Percentiles rank a stretch among this genome's conserved stretches.
Conservation (phyloP, 1,140 invertebrate species). For the Ceratoteleas bidentatus region DNA sequence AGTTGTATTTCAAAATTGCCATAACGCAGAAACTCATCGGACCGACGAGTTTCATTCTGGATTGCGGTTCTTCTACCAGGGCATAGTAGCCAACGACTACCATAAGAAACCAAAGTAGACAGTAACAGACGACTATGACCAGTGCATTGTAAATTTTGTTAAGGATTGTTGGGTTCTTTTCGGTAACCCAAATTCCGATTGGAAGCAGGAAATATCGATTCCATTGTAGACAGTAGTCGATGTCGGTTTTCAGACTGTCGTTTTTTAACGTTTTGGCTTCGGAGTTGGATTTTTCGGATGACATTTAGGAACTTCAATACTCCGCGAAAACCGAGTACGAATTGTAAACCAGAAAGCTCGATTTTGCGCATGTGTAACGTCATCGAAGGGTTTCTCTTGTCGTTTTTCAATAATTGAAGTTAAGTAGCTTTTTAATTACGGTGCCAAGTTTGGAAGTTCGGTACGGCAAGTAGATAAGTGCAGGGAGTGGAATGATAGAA, state of each 20-base stretch:
- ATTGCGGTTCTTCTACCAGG: constrained; percentile 8
- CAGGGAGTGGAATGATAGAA: no score
- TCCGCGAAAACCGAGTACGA: background rate
- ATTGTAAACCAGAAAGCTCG: no score
- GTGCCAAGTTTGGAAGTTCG: no score
- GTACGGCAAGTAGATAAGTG: no score
- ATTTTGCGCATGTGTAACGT: no score
- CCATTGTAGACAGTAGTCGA: constrained; percentile 19
- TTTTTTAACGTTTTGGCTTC: background rate
- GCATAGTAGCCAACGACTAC: constrained; percentile 18
- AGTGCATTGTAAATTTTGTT: background rate
- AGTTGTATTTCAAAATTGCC: constrained; percentile 35
- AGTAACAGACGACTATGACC: constrained; percentile 13
- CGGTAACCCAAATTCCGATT: constrained; percentile 25
- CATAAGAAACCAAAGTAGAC: constrained; percentile 13
- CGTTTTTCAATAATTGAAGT: no score
- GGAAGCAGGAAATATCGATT: constrained; percentile 24
- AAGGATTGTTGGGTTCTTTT: background rate
- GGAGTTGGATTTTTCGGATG: background rate
- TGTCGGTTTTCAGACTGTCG: background rate
- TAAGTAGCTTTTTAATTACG: no score
- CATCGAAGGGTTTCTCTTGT: no score
- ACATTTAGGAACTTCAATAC: background rate
- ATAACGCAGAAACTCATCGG: constrained; percentile 46
- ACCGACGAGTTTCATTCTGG: constrained; percentile 14